Base-by-base conservation (phyloP, 2,797 vertebrate genomes). In the Oreochromis grahami region DNA sequence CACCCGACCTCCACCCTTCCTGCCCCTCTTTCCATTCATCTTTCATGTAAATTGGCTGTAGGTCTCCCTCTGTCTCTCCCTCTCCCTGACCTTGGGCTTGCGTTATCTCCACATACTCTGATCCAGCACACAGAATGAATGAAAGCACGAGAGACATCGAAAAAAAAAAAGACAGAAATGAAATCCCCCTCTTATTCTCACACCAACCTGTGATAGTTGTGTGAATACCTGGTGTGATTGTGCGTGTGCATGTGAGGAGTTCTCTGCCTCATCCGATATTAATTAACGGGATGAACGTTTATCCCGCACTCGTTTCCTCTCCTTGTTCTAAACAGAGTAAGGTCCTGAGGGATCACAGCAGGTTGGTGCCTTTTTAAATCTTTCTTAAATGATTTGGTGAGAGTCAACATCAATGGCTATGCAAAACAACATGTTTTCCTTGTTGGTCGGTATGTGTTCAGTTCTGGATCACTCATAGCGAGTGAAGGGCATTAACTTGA, bases 71-170 rank as follows among this genome's bases (percentile, higher is more conserved):
- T 97, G 97, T 97, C 97, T 92, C 92, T 90, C 80, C 90, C 93
- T 89, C 87, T 89, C 87, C 86, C 92, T 94, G 98, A 98, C 98
- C 98, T 98, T 99, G 97, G 97, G 96, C 95, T 97, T 93, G 93
- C 94, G 96, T 98, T 98, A 98, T 98, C 97, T 96, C 95, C 92
- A 89, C 91, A 52, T 92, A 96, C 96, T 98, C 95, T 95, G 97
- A 98, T 98, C 97, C 96, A 94, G 95, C 92, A 94, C 87, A 91
- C 26, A 87, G 81, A 91, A 90, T 91, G 88, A 89, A 93, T 89
- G 83, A 84, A 93, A 87, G 90, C 85, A 87, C 1, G 11, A 50
- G 78, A 81, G 84, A 79, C 51, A 32, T 38, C 5, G 15, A 5
- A 24, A 21, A 36, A 21, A 63, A 8, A 8, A 29, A 3, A 52